Percentiles rank a stretch among this genome's conserved stretches.
phyloP scores from a whole-genome alignment of 2,797 vertebrate genomes.

The Echeneis naucrates region DNA sequence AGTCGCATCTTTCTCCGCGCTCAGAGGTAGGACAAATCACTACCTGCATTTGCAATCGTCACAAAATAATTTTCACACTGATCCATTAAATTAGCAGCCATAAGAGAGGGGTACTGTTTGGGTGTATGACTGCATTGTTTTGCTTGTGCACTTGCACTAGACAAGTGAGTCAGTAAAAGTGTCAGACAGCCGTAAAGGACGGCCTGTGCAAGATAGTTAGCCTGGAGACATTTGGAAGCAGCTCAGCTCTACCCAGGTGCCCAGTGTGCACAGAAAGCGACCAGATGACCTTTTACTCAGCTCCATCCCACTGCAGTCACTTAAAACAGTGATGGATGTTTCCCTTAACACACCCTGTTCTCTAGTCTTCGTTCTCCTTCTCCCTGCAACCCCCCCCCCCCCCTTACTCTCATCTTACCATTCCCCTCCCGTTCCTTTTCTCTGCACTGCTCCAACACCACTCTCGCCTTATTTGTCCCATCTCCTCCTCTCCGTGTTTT shows the following conservation, averaged over 20 bases:
- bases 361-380: conserved; percentile 14
- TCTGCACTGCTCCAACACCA: conserved; percentile 1
- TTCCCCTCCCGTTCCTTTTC: not conserved
- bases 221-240: conserved; percentile 66
- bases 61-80: not conserved
- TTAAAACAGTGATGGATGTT: conserved; percentile 82
- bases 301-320: conserved; percentile 76
- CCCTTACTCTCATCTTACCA: conserved; percentile 15
- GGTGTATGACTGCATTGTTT: conserved; percentile 39
- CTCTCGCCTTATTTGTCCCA: conserved; percentile 47
- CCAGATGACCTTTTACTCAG: conserved; percentile 72
- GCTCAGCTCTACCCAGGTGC: conserved; percentile 69
- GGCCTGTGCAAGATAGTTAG: conserved; percentile 67
- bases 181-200: conserved; percentile 63
- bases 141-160: conserved; percentile 31
- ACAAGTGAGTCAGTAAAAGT: conserved; percentile 67
- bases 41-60: not conserved
- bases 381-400: conserved; percentile 13
- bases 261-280: conserved; percentile 67
- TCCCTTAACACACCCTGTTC: conserved; percentile 51
- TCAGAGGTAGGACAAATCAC: conserved; percentile 55
- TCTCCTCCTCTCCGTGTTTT: conserved; percentile 32
- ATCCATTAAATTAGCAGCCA: conserved; percentile 12
- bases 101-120: conserved; percentile 2
- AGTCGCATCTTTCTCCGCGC: conserved; percentile 12